Percentiles rank a stretch among this genome's conserved stretches.
Evolutionary conservation across 2,113 vertebrate species (phyloP).

Genomic region (Aphelocoma coerulescens): DNA sequence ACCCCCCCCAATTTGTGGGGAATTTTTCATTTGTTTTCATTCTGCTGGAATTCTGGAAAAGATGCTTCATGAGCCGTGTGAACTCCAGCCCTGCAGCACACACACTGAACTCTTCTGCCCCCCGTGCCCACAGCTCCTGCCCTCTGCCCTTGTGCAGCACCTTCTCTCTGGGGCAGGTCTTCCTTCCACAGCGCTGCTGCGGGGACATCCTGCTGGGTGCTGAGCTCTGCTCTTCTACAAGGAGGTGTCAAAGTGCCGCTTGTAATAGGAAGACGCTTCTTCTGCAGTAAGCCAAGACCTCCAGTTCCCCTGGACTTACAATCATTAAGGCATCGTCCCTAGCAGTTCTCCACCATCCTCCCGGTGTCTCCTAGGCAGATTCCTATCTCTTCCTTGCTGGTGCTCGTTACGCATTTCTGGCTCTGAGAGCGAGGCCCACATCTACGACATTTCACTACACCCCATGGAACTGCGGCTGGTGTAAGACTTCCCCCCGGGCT

Average conservation of each 20-base stretch:
- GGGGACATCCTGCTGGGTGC: fast-evolving
- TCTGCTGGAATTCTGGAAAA: not conserved
- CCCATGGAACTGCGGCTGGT: fast-evolving
- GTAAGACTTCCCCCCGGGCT: fast-evolving
- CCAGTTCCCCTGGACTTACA: not conserved
- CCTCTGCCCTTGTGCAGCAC: not conserved
- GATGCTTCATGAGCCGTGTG: fast-evolving
- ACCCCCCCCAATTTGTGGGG: not conserved
- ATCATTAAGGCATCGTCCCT: not conserved
- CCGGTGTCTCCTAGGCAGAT: not conserved
- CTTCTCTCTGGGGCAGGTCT: fast-evolving
- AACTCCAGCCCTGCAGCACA: not conserved
- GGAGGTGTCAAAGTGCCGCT: fast-evolving
- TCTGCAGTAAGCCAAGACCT: fast-evolving
- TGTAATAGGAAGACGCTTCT: fast-evolving
- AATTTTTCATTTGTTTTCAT: not conserved
- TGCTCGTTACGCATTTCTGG: not conserved
- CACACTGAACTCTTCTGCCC: fast-evolving
- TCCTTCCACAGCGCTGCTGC: fast-evolving
- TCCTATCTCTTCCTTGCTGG: not conserved
- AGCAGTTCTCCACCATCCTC: too few relatives aligned
- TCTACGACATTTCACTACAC: fast-evolving
- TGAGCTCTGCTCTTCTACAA: fast-evolving
- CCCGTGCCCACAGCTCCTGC: not conserved
- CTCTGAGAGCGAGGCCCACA: too few relatives aligned